These are phyloP conservation scores for Icerya purchasi DNA, from an alignment of 2,888 invertebrate genomes.

Conservation along the genomic window DNA sequence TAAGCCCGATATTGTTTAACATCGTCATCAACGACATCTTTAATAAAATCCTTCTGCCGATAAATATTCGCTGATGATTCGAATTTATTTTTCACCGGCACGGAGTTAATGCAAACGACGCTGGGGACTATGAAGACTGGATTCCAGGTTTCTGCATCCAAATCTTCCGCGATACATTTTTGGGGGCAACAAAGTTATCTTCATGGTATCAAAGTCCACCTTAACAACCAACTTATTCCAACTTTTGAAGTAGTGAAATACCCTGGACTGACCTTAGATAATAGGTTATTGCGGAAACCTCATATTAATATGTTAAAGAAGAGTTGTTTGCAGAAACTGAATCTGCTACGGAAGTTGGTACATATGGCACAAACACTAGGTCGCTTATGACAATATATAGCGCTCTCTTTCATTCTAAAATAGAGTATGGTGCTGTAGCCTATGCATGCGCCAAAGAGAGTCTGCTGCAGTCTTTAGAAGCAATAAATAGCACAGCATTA, in stretches of 20 bases:
- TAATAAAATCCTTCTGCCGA: not conserved
- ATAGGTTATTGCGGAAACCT: not conserved
- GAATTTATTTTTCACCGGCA: not conserved
- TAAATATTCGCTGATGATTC: not conserved
- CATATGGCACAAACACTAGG: too few species aligned
- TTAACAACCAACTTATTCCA: not conserved
- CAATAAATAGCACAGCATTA: not conserved
- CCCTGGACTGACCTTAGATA: not conserved
- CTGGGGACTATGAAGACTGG: not conserved
- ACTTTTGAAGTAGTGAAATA: not conserved
- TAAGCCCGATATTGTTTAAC: not conserved
- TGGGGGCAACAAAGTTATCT: not conserved
- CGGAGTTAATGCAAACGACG: not conserved
- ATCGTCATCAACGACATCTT: not conserved
- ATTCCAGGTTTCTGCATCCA: not conserved
- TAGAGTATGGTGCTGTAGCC: not conserved
- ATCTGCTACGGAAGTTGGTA: not conserved
- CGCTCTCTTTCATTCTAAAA: not conserved
- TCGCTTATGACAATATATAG: too few species aligned
- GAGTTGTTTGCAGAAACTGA: not conserved
- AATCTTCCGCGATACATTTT: not conserved
- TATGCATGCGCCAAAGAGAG: not conserved
- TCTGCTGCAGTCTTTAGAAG: not conserved
- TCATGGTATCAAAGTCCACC: not conserved
- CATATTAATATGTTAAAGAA: not conserved